Evolutionary conservation across 2,113 vertebrate genomes (phyloP).

Genomic region (Entomyzon cyanotis): DNA sequence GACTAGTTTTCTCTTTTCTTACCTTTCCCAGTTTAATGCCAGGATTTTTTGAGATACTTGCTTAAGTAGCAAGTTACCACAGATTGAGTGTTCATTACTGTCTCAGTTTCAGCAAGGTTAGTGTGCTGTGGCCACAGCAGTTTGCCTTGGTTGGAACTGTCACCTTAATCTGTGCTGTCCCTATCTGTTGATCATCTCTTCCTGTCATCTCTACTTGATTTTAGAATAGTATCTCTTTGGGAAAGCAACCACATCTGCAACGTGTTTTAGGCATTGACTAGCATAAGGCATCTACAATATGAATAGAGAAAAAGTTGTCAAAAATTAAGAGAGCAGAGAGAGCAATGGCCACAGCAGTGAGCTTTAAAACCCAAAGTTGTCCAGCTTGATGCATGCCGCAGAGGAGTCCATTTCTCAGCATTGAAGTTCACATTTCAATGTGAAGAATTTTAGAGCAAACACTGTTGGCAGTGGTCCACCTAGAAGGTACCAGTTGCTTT

Average conservation of each 20-base stretch:
- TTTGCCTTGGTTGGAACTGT: not conserved
- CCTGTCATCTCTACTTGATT: not conserved
- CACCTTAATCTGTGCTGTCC: not conserved
- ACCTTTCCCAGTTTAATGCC: not conserved
- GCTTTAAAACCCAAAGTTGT: not conserved
- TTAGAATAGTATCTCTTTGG: not conserved
- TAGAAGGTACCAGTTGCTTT: slow-evolving; percentile 10
- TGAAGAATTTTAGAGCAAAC: not conserved
- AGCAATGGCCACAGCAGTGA: not conserved
- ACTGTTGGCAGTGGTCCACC: slow-evolving; percentile 1
- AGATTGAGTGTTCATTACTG: not conserved
- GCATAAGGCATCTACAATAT: not conserved
- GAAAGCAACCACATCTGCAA: not conserved
- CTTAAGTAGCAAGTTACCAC: not conserved
- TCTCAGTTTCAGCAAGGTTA: not conserved
- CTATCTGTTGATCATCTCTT: not conserved
- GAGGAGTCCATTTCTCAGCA: not conserved
- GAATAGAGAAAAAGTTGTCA: not conserved
- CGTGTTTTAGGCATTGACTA: not conserved
- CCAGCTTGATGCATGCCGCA: not conserved
- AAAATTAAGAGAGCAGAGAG: not conserved
- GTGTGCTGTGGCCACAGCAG: not conserved
- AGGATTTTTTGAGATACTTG: not conserved
- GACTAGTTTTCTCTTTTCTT: not conserved
- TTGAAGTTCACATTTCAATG: not conserved